These are phyloP conservation scores for Zygothrica quintamaculata DNA, from an alignment of 2,888 invertebrate genomes.

Conservation along the genomic window DNA sequence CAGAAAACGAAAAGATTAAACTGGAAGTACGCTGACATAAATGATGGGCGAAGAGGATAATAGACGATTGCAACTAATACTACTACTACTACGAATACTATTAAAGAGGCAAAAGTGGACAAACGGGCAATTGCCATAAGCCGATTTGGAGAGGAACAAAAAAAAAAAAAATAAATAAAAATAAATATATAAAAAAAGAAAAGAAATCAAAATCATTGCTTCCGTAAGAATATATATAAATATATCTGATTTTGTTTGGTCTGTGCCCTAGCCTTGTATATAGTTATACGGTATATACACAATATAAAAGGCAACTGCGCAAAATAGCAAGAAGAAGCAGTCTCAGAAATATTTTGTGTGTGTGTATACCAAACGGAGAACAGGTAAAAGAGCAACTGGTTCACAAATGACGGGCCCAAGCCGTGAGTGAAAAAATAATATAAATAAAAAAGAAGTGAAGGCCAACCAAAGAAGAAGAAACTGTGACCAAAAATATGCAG, in stretches of 20 bases:
- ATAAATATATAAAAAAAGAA: constrained; percentile 39
- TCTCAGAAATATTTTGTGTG: constrained; percentile 39
- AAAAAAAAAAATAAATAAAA: constrained; percentile 26
- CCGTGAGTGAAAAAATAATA: constrained; percentile 28
- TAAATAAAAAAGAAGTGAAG: constrained; percentile 60
- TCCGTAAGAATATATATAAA: constrained; percentile 45
- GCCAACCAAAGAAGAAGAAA: constrained; percentile 32
- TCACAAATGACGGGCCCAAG: constrained; percentile 50
- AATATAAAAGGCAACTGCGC: constrained; percentile 38
- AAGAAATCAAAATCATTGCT: constrained; percentile 60
- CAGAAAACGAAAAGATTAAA: no score
- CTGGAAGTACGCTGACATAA: no score
- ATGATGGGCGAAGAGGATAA: no score
- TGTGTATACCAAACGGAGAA: constrained; percentile 52
- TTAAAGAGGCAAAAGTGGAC: no score
- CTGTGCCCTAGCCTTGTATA: constrained; percentile 20
- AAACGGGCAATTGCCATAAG: constrained; percentile 1
- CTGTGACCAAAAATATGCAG: constrained; percentile 70
- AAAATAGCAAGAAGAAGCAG: constrained; percentile 39
- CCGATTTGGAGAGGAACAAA: not conserved
- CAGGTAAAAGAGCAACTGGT: constrained; percentile 65
- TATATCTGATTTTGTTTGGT: constrained; percentile 19
- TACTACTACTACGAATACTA: no score
- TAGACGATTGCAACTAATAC: no score
- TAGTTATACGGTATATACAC: not conserved